A percentile compares a stretch with the other conserved stretches of the same genome.
Conservation (phyloP, 2,113 vertebrate species). For the Scortum barcoo region DNA sequence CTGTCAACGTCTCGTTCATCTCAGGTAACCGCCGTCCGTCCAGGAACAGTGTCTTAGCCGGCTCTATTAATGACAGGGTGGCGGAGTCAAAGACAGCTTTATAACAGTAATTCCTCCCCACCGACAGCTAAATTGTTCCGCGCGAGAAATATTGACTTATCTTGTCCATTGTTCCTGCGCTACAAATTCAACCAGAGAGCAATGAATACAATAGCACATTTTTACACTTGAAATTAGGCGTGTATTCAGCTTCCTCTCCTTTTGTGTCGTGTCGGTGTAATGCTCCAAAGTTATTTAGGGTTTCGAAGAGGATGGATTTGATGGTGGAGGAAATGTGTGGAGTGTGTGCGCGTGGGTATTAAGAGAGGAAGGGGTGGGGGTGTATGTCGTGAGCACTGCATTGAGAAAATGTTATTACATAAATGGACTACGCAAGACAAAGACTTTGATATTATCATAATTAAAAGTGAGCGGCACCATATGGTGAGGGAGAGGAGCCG, state of each 20-base stretch:
- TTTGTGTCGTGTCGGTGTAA: slow-evolving; percentile 50
- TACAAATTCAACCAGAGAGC: slow-evolving; percentile 54
- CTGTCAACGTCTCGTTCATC: slow-evolving; percentile 45
- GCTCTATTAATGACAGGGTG: slow-evolving; percentile 58
- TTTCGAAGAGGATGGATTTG: slow-evolving; percentile 59
- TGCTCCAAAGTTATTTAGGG: slow-evolving; percentile 60
- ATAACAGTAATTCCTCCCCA: slow-evolving; percentile 61
- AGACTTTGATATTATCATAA: slow-evolving; percentile 86
- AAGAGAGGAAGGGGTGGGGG: slow-evolving; percentile 7
- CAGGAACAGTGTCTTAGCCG: slow-evolving; percentile 35
- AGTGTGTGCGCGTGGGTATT: slow-evolving; percentile 22
- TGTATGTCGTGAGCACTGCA: slow-evolving; percentile 56
- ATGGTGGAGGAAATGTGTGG: slow-evolving; percentile 50
- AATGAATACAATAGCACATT: slow-evolving; percentile 52
- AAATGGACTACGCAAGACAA: slow-evolving; percentile 85
- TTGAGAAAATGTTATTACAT: slow-evolving; percentile 84
- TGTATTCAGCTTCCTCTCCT: slow-evolving; percentile 27
- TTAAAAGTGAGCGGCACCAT: slow-evolving; percentile 85
- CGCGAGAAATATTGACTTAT: slow-evolving; percentile 65
- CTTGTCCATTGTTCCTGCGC: slow-evolving; percentile 53
- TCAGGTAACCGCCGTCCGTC: slow-evolving; percentile 30
- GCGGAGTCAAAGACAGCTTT: slow-evolving; percentile 64
- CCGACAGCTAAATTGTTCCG: slow-evolving; percentile 64
- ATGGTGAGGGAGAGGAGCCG: slow-evolving; percentile 80
- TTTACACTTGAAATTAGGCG: slow-evolving; percentile 54